Conservation (phyloP, 2,113 vertebrate genomes). For the Cardinalis cardinalis region DNA sequence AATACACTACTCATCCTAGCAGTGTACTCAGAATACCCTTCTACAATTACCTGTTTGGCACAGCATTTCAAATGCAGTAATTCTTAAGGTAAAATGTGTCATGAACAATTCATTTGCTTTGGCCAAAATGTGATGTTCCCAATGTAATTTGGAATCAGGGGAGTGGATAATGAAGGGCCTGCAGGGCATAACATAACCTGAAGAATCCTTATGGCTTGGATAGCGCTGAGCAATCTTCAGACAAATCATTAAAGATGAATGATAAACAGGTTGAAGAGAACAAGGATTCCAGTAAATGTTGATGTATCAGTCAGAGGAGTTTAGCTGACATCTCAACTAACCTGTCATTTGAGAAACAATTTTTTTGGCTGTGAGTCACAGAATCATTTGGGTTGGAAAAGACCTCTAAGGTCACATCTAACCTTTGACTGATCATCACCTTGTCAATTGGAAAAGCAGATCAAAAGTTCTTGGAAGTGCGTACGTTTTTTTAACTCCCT, state of each 20-base stretch:
- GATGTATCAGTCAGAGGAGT: background rate
- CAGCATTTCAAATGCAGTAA: background rate
- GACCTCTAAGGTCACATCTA: background rate
- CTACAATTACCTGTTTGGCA: background rate
- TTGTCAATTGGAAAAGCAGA: background rate
- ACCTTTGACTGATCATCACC: background rate
- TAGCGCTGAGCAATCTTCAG: accelerated
- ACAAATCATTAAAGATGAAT: background rate
- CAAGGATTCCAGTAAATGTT: background rate
- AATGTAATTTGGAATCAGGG: background rate
- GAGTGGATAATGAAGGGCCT: background rate
- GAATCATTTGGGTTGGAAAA: background rate
- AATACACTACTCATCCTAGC: background rate
- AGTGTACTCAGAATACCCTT: background rate
- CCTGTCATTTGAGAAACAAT: background rate
- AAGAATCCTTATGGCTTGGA: background rate
- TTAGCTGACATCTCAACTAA: background rate
- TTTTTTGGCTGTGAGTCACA: background rate
- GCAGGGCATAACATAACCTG: background rate
- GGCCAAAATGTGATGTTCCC: background rate
- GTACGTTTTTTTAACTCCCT: background rate
- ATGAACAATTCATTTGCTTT: background rate
- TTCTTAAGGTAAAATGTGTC: background rate
- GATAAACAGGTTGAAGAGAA: background rate
- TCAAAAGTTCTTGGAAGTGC: background rate